These are phyloP conservation scores for Mesocentrotus franciscanus DNA, from an alignment of 53 echinoderm and acorn worm species.

Conservation along the genomic window DNA sequence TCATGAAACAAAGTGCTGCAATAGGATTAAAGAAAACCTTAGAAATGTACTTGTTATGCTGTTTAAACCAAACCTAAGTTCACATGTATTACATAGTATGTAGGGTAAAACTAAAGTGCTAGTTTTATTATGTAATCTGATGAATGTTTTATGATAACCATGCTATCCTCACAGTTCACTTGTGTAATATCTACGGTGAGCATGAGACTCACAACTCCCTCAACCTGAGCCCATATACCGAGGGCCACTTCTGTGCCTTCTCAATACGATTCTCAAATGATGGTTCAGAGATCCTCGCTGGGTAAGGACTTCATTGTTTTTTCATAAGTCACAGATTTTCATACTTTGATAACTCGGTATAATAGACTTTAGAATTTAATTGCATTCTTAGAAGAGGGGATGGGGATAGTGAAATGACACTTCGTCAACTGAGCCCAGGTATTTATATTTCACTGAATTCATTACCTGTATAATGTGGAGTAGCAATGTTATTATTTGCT, in stretches of 20 bases:
- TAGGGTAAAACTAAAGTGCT: too few species aligned
- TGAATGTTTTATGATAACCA: background rate
- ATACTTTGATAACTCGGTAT: too few species aligned
- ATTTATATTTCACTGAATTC: background rate
- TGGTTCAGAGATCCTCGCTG: slow-evolving; percentile 91
- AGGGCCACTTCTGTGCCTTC: slow-evolving; percentile 90
- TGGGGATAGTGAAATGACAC: background rate
- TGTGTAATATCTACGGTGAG: slow-evolving; percentile 93
- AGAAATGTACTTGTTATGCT: background rate
- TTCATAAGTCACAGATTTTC: background rate
- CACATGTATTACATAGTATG: background rate
- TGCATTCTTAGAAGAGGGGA: background rate
- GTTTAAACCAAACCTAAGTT: background rate
- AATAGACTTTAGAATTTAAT: too few species aligned
- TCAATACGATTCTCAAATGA: slow-evolving; percentile 92
- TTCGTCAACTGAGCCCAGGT: background rate
- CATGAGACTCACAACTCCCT: slow-evolving; percentile 82
- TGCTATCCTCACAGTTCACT: slow-evolving; percentile 77
- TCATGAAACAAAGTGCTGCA: too few species aligned
- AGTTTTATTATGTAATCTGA: too few species aligned
- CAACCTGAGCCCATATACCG: slow-evolving; percentile 69
- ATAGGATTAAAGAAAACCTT: background rate
- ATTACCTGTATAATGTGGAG: background rate
- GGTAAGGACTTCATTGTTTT: slow-evolving; percentile 69
- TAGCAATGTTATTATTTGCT: background rate